Evolutionary conservation across 1,140 invertebrate species (phyloP), one percentile per base, ranked within the genome.

Genomic region (Capitella teleta): DNA sequence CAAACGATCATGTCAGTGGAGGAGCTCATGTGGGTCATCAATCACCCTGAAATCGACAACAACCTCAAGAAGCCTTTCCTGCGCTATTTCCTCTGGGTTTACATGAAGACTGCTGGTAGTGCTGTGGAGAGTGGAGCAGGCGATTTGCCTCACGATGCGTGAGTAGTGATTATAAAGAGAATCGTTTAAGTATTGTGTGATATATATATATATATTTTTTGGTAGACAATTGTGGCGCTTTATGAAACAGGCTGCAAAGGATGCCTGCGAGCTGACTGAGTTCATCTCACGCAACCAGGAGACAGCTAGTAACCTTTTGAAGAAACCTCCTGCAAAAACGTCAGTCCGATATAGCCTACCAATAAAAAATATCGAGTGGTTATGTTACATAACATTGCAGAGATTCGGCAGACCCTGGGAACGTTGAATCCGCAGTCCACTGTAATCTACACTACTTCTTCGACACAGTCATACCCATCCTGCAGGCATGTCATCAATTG

Each of bases 391-490:
- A 14, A 41, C 23, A 19, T 43, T 43, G 3, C 45, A 71, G 68
- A 55, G 56, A 56, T 52, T 59, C 67, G 3, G 59, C 63, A n/a
- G 59, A 61, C 2, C 49, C 44, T 19, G 26, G 56, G 28, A 63
- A 71, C 43, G 56, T 55, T 0, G 58, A 56, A 32, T 54, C 57
- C 10, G 55, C 57, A 4, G 59, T 67, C 36, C 63, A 67, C 40
- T 57, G 59, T 30, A 61, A 53, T 23, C 47, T 70, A 1, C 69
- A 63, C 54, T 71, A 67, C 50, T 57, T 70, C 25, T 55, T 69
- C 21, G 68, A 68, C 38, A 64, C 59, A 5, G 62, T 68, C 3
- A 55, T 71, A 48, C 63, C 66, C 14, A 64, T 71, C 44, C 44
- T 71, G 19, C 64, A 71, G 56, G 68, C 66, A 59, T 56, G 53